Base-by-base conservation (phyloP, 2,113 vertebrate species). In the Lasiurus cinereus region DNA sequence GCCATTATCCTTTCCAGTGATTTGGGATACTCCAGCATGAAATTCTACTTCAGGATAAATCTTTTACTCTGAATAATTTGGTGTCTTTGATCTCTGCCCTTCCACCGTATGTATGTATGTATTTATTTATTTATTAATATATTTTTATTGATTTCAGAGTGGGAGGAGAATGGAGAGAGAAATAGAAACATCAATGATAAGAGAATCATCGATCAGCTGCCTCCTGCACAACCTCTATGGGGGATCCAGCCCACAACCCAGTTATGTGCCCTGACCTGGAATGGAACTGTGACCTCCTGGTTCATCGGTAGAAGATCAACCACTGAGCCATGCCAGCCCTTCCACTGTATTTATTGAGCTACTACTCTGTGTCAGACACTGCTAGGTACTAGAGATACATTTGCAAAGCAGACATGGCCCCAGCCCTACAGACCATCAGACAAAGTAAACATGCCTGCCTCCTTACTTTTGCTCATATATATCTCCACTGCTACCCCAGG, bases 51-150 rank as follows among this genome's bases (percentile, higher is more conserved):
- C 21, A 27, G 13, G n/a, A 50, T 77, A 59, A 90, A 62, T 82
- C 12, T 8, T 52, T 29, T 77, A 73, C 14, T 56, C 79, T 76
- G 48, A 66, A 50, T 77, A 43, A 21, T 36, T 87, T 82, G 8
- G 5, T 72, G 83, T 82, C 13, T 95, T 93, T 85, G 31, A 46
- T 62, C 22, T 67, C 67, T 93, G 36, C 4, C 76, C 22, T 84
- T 76, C 29, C 31, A 36, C 8, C 62, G 16, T 52, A 36, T 59
- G 46, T 77, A 59, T 59, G 7, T 48, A 48, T 48, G 7, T 48
- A 50, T 50, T 14, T 50, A 14, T 50, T 14, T 50, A 14, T 50
- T 24, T 59, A 3, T 4, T 27, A 62, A 62, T 12, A 62, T 62
- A 62, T 62, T 62, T 62, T 62, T 62, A 62, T 62, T 62, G 22